Evolutionary conservation across 2,888 invertebrate species (phyloP).

Genomic region (Athripsodes cinereus): DNA sequence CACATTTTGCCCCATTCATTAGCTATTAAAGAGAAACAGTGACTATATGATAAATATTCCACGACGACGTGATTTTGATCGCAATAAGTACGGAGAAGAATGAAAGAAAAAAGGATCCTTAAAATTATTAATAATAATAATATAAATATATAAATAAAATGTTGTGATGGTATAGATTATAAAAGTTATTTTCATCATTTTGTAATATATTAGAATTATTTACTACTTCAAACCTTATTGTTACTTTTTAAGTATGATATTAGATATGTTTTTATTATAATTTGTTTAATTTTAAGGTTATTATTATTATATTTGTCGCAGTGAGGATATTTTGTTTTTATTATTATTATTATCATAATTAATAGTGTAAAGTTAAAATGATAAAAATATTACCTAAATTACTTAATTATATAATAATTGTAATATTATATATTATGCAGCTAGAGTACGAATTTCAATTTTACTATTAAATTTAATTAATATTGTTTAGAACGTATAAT

Average conservation of each 20-base stretch:
- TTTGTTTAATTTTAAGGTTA: background rate
- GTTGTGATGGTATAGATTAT: background rate
- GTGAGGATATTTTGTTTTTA: too few species aligned
- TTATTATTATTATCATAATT: background rate
- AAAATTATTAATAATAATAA: too few species aligned
- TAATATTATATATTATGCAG: too few species aligned
- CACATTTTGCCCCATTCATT: slow-evolving; percentile 55
- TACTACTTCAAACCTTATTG: background rate
- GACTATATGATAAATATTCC: slow-evolving; percentile 25
- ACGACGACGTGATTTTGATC: background rate
- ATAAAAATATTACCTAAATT: too few species aligned
- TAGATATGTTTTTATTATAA: background rate
- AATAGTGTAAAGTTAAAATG: too few species aligned
- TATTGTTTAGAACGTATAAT: too few species aligned
- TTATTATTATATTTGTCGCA: background rate
- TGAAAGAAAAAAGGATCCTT: background rate
- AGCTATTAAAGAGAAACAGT: slow-evolving; percentile 51
- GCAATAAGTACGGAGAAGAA: background rate
- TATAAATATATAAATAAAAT: background rate
- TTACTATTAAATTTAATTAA: too few species aligned
- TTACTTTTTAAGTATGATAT: background rate
- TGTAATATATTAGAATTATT: background rate
- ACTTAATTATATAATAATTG: too few species aligned
- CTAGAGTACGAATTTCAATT: too few species aligned
- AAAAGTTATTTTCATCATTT: background rate